Conservation (phyloP, 2,797 vertebrate species). For the Ammospiza maritima region DNA sequence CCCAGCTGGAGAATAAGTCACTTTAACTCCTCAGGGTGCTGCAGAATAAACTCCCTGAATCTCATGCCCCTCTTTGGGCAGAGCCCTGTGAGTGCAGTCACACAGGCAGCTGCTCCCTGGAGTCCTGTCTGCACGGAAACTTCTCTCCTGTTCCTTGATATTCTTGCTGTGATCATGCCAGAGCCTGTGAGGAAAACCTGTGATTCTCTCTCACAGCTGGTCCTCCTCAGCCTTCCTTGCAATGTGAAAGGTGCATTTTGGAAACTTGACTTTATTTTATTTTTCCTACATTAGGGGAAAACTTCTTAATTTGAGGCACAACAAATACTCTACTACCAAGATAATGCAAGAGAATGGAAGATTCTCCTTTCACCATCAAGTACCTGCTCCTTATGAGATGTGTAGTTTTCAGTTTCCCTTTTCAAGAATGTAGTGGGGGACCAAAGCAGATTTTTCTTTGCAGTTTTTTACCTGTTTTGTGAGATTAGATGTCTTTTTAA, state of each 20-base stretch:
- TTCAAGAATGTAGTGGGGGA: conserved; percentile 10
- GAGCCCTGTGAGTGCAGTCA: background rate
- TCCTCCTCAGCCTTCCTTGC: conserved; percentile 2
- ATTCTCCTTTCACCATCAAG: conserved; percentile 10
- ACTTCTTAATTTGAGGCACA: background rate
- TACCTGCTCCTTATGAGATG: background rate
- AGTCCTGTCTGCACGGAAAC: background rate
- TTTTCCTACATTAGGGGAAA: background rate
- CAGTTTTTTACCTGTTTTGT: conserved; percentile 29
- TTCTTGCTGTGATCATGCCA: background rate
- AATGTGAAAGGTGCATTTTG: conserved; percentile 6
- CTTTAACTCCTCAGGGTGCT: background rate
- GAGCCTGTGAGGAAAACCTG: conserved; percentile 10
- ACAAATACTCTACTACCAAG: background rate
- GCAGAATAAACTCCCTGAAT: background rate
- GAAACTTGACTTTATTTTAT: conserved; percentile 26
- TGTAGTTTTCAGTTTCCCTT: conserved; percentile 41
- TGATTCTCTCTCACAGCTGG: background rate
- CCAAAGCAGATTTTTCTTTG: conserved; percentile 39
- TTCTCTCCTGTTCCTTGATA: background rate
- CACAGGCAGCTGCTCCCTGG: background rate
- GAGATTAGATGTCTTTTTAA: conserved; percentile 21
- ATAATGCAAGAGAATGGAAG: conserved; percentile 8
- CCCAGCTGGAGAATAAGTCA: background rate
- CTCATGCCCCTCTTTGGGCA: background rate